Conservation (phyloP, 2,797 vertebrate genomes). For the Enteromius radiatus region DNA sequence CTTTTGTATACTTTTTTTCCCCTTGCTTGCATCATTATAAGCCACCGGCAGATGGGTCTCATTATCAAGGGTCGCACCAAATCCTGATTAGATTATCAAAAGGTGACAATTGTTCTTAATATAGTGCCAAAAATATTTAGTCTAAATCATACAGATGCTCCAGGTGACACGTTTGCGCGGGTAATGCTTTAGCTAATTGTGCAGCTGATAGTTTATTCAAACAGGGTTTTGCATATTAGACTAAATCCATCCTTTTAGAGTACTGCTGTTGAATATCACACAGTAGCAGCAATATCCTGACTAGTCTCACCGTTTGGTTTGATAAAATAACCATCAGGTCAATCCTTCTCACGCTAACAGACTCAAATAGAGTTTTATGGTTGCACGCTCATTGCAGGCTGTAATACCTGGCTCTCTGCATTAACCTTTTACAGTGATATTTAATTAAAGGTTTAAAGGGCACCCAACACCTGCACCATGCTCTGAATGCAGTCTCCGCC, state of each 20-base stretch:
- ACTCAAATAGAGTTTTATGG: conserved; percentile 64
- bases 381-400: conserved; percentile 66
- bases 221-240: not conserved
- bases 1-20: conserved; percentile 18
- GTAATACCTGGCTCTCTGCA: conserved; percentile 71
- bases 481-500: conserved; percentile 58
- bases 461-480: conserved; percentile 72
- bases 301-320: not conserved
- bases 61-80: conserved; percentile 74
- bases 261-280: not conserved
- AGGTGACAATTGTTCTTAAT: conserved; percentile 61
- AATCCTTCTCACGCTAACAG: not conserved
- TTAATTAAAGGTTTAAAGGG: conserved; percentile 82
- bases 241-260: not conserved
- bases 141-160: conserved; percentile 58
- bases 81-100: conserved; percentile 60
- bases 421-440: conserved; percentile 84
- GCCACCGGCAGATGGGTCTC: conserved; percentile 74
- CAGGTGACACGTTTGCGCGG: conserved; percentile 58
- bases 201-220: not conserved
- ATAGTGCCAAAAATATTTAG: conserved; percentile 59
- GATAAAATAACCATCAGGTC: not conserved
- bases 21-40: conserved; percentile 41
- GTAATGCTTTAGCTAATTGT: conserved; percentile 13
- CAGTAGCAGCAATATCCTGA: not conserved